Conservation (phyloP, 2,113 vertebrate genomes). For the Oreochromis tanganicae region DNA sequence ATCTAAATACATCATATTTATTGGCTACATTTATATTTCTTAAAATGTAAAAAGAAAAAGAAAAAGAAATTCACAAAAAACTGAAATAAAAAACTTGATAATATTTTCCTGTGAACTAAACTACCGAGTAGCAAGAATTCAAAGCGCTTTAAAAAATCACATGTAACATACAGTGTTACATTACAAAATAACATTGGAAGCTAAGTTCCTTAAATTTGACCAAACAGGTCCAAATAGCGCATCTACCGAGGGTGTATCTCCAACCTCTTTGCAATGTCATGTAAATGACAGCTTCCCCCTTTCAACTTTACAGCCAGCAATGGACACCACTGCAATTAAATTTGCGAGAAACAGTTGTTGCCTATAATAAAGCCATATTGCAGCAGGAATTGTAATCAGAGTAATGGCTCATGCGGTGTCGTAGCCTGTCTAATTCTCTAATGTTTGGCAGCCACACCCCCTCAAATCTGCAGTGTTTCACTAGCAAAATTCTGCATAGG, state of each 20-base stretch:
- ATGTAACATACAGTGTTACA: too few species aligned
- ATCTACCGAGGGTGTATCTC: not conserved
- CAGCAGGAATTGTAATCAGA: slow-evolving; percentile 29
- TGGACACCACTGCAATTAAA: slow-evolving; percentile 25
- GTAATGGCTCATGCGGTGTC: slow-evolving; percentile 25
- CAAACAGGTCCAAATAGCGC: not conserved
- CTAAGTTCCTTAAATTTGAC: not conserved
- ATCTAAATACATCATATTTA: not conserved
- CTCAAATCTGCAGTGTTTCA: not conserved
- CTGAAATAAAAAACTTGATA: not conserved
- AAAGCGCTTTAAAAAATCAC: not conserved
- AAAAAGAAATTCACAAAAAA: not conserved
- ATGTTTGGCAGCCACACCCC: slow-evolving; percentile 5
- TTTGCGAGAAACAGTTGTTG: slow-evolving; percentile 6
- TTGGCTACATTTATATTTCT: not conserved
- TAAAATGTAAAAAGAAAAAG: not conserved
- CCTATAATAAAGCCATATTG: slow-evolving; percentile 46
- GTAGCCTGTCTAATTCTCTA: not conserved
- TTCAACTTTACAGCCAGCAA: slow-evolving; percentile 20
- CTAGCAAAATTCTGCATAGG: slow-evolving; percentile 4
- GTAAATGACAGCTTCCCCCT: not conserved
- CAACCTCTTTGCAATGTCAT: not conserved
- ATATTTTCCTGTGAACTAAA: not conserved
- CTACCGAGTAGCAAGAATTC: not conserved
- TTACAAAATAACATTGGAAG: not conserved